These are phyloP conservation scores for Epirrita christyi DNA, from an alignment of 2,888 invertebrate species.

Conservation along the genomic window DNA sequence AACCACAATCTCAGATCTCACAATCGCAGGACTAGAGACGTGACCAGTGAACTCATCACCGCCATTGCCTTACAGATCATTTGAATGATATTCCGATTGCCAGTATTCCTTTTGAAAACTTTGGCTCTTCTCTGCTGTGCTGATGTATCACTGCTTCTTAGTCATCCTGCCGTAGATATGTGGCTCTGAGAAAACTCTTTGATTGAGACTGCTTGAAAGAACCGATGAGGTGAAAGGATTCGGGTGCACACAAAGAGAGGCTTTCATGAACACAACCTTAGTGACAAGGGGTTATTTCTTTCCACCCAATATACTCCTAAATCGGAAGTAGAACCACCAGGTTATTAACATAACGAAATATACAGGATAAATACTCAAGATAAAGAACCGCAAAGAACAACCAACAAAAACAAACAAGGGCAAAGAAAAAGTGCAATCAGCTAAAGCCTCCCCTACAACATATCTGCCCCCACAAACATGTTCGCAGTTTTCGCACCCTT, in stretches of 20 bases:
- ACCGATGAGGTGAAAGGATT: no score
- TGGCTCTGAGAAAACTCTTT: background rate
- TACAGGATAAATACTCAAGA: background rate
- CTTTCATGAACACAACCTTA: no score
- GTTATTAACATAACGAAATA: background rate
- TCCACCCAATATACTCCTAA: no score
- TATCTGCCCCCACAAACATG: constrained; percentile 17
- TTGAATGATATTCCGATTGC: constrained; percentile 1
- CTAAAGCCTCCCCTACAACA: constrained; percentile 6
- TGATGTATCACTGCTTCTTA: no score
- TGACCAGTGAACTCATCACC: no score
- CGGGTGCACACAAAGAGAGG: no score
- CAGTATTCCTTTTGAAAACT: background rate
- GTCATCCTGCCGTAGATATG: background rate
- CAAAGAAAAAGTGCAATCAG: constrained; percentile 16
- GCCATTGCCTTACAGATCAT: no score
- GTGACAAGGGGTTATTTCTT: no score
- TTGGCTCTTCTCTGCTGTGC: background rate
- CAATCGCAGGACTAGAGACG: no score
- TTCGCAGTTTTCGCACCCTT: constrained; percentile 11
- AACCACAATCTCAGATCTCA: no score
- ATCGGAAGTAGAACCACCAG: no score
- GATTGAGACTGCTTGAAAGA: no score
- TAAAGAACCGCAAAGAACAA: background rate
- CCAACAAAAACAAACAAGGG: constrained; percentile 9